These are phyloP conservation scores for Nothobranchius furzeri DNA, from an alignment of 2,113 vertebrate species.

Conservation along the genomic window DNA sequence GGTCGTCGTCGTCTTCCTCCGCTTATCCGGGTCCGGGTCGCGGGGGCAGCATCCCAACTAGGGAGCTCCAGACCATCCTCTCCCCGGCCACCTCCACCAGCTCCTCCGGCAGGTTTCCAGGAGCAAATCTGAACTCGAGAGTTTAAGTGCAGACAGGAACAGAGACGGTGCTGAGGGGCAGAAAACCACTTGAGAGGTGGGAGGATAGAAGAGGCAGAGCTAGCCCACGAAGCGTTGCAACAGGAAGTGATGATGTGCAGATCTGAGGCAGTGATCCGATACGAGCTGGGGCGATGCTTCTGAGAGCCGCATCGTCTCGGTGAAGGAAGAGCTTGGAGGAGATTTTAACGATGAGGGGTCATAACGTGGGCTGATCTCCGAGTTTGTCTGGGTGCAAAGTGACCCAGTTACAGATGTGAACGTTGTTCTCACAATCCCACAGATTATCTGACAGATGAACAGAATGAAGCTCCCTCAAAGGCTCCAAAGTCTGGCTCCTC, in stretches of 20 bases:
- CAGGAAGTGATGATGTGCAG: slow-evolving; percentile 4
- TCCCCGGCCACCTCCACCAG: too few relatives aligned
- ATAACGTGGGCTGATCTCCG: slow-evolving; percentile 13
- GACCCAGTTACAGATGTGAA: slow-evolving; percentile 66
- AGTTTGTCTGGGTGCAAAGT: slow-evolving; percentile 27
- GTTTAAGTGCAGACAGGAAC: too few relatives aligned
- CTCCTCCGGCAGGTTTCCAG: too few relatives aligned
- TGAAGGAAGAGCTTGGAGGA: neutral
- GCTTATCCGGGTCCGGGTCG: too few relatives aligned
- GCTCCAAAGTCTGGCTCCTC: slow-evolving; percentile 42
- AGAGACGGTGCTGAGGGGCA: neutral
- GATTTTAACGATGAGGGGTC: neutral
- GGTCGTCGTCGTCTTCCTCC: too few relatives aligned
- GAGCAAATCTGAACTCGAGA: too few relatives aligned
- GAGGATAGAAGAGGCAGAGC: neutral
- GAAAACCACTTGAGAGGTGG: neutral
- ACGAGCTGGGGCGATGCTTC: neutral
- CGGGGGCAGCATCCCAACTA: too few relatives aligned
- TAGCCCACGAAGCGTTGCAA: slow-evolving; percentile 18
- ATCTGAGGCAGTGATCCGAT: slow-evolving; percentile 7
- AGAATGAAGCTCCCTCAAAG: slow-evolving; percentile 25
- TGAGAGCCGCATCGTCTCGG: neutral
- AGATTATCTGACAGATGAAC: slow-evolving; percentile 59
- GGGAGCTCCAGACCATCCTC: too few relatives aligned
- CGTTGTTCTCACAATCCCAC: slow-evolving; percentile 63